Evolutionary conservation across 2,113 vertebrate genomes (phyloP).

Genomic region (Beaufortia kweichowensis): DNA sequence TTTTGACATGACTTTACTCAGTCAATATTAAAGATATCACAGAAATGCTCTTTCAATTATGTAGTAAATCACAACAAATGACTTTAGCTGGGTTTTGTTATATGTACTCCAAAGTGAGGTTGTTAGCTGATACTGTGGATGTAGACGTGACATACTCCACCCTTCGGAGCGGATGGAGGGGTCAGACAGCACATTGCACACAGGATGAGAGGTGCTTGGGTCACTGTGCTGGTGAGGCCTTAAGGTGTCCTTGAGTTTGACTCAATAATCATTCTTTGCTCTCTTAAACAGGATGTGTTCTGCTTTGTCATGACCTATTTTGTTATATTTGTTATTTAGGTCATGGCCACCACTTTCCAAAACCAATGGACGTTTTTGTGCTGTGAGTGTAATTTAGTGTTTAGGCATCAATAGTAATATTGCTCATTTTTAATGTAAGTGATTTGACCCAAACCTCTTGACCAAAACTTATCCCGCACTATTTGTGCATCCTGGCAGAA

Average conservation of each 20-base stretch:
- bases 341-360: constrained; percentile 6
- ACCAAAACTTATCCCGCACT: too few species aligned
- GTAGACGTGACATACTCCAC: neutral
- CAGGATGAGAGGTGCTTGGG: constrained; percentile 25
- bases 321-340: constrained; percentile 24
- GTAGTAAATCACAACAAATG: too few species aligned
- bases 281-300: constrained; percentile 14
- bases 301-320: constrained; percentile 31
- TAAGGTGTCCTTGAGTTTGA: constrained; percentile 36
- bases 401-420: neutral
- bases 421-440: neutral
- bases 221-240: neutral
- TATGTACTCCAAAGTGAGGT: too few species aligned
- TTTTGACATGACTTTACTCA: too few species aligned
- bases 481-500: too few species aligned
- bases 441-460: too few species aligned
- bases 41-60: too few species aligned
- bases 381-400: neutral
- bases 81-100: too few species aligned
- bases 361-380: neutral
- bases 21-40: too few species aligned
- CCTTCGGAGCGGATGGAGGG: constrained; percentile 61
- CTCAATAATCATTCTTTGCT: constrained; percentile 17
- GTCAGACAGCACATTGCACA: constrained; percentile 53
- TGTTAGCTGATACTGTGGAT: neutral